These are phyloP conservation scores for Byasa hedistus DNA, from an alignment of 2,888 invertebrate genomes.

Conservation along the genomic window DNA sequence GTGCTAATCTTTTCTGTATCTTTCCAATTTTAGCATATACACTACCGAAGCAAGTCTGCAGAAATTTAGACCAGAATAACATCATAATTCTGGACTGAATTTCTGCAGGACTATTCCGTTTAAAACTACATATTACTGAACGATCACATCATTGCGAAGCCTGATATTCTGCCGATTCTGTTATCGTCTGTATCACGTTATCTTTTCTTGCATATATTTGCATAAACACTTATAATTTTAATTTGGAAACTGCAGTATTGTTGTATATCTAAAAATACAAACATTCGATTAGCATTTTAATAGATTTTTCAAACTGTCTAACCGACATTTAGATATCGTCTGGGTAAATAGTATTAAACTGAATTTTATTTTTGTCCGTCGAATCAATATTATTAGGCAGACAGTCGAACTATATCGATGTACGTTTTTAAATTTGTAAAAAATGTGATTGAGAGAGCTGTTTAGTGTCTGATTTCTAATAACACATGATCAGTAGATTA, in stretches of 20 bases:
- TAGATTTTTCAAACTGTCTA: slow-evolving; percentile 31
- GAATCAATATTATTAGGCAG: slow-evolving; percentile 27
- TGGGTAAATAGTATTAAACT: slow-evolving; percentile 35
- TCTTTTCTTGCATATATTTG: not conserved
- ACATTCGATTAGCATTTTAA: slow-evolving; percentile 28
- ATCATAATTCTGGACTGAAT: no score
- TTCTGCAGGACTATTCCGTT: no score
- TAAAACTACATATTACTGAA: no score
- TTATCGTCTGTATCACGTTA: not conserved
- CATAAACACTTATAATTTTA: not conserved
- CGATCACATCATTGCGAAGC: not conserved
- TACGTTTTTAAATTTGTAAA: slow-evolving; percentile 1
- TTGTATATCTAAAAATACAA: slow-evolving; percentile 2
- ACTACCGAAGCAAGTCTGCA: no score
- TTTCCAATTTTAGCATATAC: no score
- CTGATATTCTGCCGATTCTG: not conserved
- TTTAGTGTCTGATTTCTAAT: not conserved
- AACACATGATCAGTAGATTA: no score
- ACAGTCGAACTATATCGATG: slow-evolving; percentile 7
- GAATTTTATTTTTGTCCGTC: slow-evolving; percentile 29
- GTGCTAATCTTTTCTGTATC: no score
- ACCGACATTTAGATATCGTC: slow-evolving; percentile 32
- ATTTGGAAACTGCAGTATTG: slow-evolving; percentile 11
- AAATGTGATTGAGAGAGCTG: not conserved
- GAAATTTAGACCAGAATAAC: no score